Conservation (phyloP, 2,888 invertebrate genomes). For the Plebejus melissa region DNA sequence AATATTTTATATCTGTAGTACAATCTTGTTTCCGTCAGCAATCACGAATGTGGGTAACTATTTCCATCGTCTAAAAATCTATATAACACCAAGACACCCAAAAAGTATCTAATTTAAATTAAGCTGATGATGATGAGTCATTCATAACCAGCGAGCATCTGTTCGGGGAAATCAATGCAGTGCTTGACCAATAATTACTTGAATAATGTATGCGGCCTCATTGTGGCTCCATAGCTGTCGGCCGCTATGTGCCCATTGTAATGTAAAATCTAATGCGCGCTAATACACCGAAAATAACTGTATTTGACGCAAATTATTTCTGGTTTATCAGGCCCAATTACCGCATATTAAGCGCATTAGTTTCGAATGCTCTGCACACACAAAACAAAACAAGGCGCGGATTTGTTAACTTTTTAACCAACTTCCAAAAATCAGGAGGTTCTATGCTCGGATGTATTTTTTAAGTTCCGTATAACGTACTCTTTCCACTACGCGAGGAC, state of each 20-base stretch:
- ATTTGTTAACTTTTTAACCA: too few relatives aligned
- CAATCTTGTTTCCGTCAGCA: too few relatives aligned
- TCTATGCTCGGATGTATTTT: too few relatives aligned
- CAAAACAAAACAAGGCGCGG: too few relatives aligned
- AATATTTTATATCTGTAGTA: neutral
- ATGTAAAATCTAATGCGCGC: slow-evolving; percentile 14
- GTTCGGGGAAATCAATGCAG: slow-evolving; percentile 3
- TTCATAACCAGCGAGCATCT: slow-evolving; percentile 7
- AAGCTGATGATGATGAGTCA: neutral
- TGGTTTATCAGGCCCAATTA: neutral
- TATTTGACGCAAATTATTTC: slow-evolving; percentile 12
- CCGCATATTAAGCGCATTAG: slow-evolving; percentile 3
- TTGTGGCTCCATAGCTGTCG: slow-evolving; percentile 4
- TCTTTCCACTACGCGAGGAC: too few relatives aligned
- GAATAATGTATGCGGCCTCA: slow-evolving; percentile 16
- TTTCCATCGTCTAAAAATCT: neutral
- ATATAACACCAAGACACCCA: neutral
- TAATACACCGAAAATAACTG: slow-evolving; percentile 14
- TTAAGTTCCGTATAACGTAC: too few relatives aligned
- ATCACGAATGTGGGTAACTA: too few relatives aligned
- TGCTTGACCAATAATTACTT: slow-evolving; percentile 16
- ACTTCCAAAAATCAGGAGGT: too few relatives aligned
- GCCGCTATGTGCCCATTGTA: neutral
- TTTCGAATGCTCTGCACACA: neutral
- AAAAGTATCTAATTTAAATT: too few relatives aligned